These are phyloP conservation scores for Diorhabda carinulata DNA, from an alignment of 1,140 invertebrate genomes.

Conservation along the genomic window DNA sequence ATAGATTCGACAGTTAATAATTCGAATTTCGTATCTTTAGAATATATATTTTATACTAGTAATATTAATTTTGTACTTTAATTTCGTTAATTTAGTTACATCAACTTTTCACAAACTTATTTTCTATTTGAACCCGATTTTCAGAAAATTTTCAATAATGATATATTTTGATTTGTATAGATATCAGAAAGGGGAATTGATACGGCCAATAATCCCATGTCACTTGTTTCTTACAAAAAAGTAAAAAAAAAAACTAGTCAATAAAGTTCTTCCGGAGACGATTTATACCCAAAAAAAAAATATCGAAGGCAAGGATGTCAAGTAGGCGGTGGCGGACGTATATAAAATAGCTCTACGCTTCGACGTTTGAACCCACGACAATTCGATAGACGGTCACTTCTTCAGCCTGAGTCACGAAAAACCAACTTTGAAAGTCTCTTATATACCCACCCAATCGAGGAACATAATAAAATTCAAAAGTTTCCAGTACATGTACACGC, in stretches of 20 bases:
- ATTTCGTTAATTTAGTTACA: too few species aligned
- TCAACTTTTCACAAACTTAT: too few species aligned
- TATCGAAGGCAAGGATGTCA: neutral
- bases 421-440: neutral
- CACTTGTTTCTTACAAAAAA: neutral
- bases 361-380: neutral
- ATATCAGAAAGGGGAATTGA: too few species aligned
- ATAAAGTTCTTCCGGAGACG: neutral
- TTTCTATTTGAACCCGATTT: too few species aligned
- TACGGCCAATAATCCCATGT: neutral
- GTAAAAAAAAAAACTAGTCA: neutral
- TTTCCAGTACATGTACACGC: neutral
- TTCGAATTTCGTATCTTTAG: too few species aligned
- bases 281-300: neutral
- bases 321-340: slow-evolving; percentile 1
- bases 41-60: too few species aligned
- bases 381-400: neutral
- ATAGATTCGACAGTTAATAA: too few species aligned
- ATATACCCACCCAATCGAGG: neutral
- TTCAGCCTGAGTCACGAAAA: neutral
- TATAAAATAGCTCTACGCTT: slow-evolving; percentile 2
- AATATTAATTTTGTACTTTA: too few species aligned
- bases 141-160: too few species aligned
- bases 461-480: neutral
- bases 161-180: too few species aligned